Evolutionary conservation across 2,113 vertebrate species (phyloP), one percentile per base, ranked within the genome.

Genomic region (Phalacrocorax aristotelis): DNA sequence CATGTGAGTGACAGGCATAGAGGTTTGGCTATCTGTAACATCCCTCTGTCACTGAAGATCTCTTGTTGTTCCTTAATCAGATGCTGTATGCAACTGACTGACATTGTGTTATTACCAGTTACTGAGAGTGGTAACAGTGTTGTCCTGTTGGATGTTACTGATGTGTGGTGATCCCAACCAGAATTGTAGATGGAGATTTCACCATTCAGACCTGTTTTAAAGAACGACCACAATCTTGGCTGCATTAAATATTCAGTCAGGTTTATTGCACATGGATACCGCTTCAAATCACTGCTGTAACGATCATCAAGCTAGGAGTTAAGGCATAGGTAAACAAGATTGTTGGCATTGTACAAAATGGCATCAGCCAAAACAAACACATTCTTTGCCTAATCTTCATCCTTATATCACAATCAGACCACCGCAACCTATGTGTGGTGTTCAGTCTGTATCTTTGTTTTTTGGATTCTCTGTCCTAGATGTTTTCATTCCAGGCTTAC

Each of bases 401-500:
- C 34, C 32, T 68, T 78, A 5, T 46, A 58, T 84, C 68, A 46
- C 19, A 68, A 7, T 64, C 46, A 75, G 42, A 78, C 44, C 12
- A 78, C 80, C 72, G 78, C 25, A 89, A 51, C 6, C 29, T 71
- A 12, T 9, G 14, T 57, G 6, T 21, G 15, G 11, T 64, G 58
- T 87, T 82, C 60, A 68, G 0, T 55, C 52, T 71, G 3, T 95
- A 64, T 91, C 87, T 94, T 93, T 96, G 77, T 52, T 94, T 94
- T 94, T 76, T 60, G 18, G 13, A 82, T 91, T 68, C 26, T 82
- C 10, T 52, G 48, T 91, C 48, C 87, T 44, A 70, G 48, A 71
- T 65, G 23, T 91, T 93, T 89, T 81, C 74, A 72, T 94, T 94
- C 61, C 57, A 94, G 36, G 52, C 44, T 87, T 91, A 72, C 34